These are phyloP conservation scores for Tokudaia muenninki DNA, from an alignment of 2,797 vertebrate species.

Conservation along the genomic window DNA sequence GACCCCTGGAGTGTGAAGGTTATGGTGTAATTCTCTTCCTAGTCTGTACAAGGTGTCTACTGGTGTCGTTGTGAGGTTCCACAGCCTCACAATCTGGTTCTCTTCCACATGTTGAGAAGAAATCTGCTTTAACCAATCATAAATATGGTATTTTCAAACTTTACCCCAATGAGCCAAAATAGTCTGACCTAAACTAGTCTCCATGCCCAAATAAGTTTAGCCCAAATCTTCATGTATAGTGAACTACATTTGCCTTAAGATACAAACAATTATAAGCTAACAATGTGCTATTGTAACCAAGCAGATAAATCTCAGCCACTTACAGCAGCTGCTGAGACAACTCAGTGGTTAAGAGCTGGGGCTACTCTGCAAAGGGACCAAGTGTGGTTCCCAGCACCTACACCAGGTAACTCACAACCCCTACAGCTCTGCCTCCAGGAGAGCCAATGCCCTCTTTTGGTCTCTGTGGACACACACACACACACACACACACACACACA, in stretches of 20 bases:
- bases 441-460: not conserved
- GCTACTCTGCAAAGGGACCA: not conserved
- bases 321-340: not conserved
- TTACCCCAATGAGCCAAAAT: not conserved
- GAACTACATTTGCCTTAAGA: not conserved
- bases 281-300: not conserved
- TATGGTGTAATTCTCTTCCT: constrained; percentile 24
- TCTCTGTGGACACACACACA: not conserved
- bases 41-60: not conserved
- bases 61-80: not conserved
- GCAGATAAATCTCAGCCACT: constrained; percentile 21
- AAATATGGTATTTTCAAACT: constrained; percentile 23
- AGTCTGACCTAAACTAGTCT: not conserved
- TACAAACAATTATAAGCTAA: not conserved
- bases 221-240: not conserved
- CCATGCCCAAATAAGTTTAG: not conserved
- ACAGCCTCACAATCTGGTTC: constrained; percentile 13
- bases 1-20: not conserved
- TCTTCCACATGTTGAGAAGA: constrained; percentile 3
- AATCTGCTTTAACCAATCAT: constrained; percentile 24
- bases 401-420: not conserved
- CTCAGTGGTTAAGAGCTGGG: too few relatives aligned
- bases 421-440: not conserved
- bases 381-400: not conserved
- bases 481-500: not conserved